Base-by-base conservation (phyloP, 2,888 invertebrate species). In the Abrostola triplasia region DNA sequence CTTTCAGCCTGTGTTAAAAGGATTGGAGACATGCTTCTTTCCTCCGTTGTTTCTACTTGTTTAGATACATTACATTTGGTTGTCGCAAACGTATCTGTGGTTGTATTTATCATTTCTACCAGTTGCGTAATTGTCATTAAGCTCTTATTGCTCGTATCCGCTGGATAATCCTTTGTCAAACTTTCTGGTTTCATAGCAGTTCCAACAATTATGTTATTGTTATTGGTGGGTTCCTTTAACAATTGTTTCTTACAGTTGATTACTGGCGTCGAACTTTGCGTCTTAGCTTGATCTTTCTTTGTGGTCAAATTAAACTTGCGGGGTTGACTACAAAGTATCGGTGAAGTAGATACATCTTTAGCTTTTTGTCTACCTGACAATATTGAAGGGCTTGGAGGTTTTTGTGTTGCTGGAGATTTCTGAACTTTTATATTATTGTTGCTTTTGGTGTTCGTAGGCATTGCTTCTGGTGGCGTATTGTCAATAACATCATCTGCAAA, bases 91-190 rank as follows among this genome's bases (percentile, higher is more conserved):
- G 71, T 74, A 35, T 81, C 24, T 24, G 1, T 24, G 11, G 85
- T 81, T 81, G 87, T 90, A 73, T 93, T 93, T 5, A 95, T 92
- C 83, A 94, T 89, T 67, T 94, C 89, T 36, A 94, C 90, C 36
- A 93, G 82, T 82, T 95, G 94, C 10, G 95, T 94, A 59, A 94
- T 89, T 5, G 94, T 91, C 47, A 94, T 88, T 88, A 94, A 87
- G 67, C 92, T 94, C 84, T 90, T 90, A 62, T 89, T 81, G 36
- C 77, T 88, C 42, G 81, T 86, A 42, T 88, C 80, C 48, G 76
- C 64, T 47, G 75, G 36, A 65, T 70, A 80, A 50, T 71, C 79
- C 63, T 65, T 78, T 0, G 58, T 63, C 0, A 73, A 53, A 56
- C 38, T 76, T 12, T 68, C 69, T 6, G 56, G 42, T 42, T 64